phyloP scores from a whole-genome alignment of 2,888 invertebrate species.

The Celastrina argiolus region DNA sequence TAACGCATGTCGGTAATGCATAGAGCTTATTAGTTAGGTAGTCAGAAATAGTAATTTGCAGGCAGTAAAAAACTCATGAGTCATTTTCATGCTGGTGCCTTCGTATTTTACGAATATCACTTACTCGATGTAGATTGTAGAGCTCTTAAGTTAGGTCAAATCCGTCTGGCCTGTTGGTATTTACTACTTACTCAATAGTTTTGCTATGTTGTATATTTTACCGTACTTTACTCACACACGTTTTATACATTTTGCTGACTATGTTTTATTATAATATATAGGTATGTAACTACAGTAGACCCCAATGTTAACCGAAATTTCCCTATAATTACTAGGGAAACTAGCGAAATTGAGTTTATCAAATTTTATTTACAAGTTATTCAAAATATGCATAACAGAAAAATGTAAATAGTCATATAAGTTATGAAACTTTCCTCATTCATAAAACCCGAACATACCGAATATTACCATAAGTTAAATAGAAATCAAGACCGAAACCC shows the following conservation, averaged over 20 bases:
- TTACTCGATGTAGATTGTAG: background rate
- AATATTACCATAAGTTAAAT: background rate
- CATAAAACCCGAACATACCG: background rate
- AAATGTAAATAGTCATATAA: background rate
- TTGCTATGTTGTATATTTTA: conserved; percentile 1
- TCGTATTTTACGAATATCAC: background rate
- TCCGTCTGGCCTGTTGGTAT: background rate
- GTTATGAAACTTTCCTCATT: background rate
- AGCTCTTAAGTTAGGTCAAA: background rate
- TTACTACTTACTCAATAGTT: background rate
- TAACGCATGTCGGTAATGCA: background rate
- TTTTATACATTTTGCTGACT: background rate
- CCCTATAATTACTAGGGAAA: no score
- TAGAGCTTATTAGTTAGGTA: background rate
- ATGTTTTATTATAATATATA: background rate
- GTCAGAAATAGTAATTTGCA: background rate
- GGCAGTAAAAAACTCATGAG: background rate
- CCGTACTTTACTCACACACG: background rate
- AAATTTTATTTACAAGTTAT: no score
- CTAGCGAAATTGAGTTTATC: no score
- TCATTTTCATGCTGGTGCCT: background rate
- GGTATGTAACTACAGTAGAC: no score
- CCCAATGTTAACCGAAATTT: no score
- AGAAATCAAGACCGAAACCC: background rate
- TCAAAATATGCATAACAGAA: background rate